A percentile compares a stretch with the other conserved stretches of the same genome.
These are phyloP conservation scores for Parotia lawesii DNA, from an alignment of 2,113 vertebrate species.

Conservation along the genomic window DNA sequence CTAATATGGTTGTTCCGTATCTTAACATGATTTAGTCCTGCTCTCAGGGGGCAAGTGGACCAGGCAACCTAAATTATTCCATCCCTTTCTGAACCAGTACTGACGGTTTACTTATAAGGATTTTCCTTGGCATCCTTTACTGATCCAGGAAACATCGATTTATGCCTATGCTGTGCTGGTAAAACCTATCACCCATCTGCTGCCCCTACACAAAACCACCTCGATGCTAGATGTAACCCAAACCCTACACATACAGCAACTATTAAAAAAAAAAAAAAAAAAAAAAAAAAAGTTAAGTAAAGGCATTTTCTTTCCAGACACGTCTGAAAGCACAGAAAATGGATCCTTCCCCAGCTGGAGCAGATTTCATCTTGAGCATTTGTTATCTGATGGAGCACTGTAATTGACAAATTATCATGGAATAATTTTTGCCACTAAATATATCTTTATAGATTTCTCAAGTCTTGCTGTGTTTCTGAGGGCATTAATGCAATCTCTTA, in stretches of 20 bases:
- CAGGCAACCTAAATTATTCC: neutral
- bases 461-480: slow-evolving; percentile 20
- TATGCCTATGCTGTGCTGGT: neutral
- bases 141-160: neutral
- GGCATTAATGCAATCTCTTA: neutral
- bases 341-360: neutral
- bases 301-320: slow-evolving; percentile 33
- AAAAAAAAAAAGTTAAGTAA: neutral
- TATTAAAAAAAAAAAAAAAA: neutral
- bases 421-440: slow-evolving; percentile 44
- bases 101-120: neutral
- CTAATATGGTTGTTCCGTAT: neutral
- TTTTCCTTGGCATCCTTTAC: neutral
- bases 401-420: slow-evolving; percentile 35
- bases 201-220: neutral
- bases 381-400: slow-evolving; percentile 22
- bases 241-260: neutral
- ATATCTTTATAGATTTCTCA: slow-evolving; percentile 29
- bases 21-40: neutral
- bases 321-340: neutral
- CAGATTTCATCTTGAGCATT: neutral
- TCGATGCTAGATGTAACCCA: neutral
- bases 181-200: neutral
- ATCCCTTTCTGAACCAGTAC: neutral
- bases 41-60: neutral